Conservation (phyloP, 2,113 vertebrate genomes). For the Jacana jacana region DNA sequence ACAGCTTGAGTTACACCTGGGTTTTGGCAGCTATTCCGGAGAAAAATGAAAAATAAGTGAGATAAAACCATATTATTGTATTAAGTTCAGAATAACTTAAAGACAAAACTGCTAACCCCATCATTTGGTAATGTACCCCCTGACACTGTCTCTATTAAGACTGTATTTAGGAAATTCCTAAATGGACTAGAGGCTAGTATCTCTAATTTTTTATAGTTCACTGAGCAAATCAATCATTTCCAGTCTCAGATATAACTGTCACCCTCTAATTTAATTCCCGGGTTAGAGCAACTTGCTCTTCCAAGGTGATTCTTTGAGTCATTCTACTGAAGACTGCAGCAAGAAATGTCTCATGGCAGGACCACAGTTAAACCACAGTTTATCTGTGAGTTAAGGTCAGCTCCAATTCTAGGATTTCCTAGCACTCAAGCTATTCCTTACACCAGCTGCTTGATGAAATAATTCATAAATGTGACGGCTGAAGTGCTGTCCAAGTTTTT, state of each 20-base stretch:
- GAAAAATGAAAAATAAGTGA: background rate
- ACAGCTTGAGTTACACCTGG: background rate
- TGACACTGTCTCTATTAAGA: background rate
- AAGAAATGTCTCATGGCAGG: background rate
- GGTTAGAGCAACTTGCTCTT: background rate
- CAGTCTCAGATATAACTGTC: background rate
- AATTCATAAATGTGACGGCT: background rate
- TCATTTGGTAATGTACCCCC: background rate
- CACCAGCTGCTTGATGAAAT: background rate
- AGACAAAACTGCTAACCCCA: background rate
- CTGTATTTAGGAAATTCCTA: background rate
- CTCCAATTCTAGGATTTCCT: background rate
- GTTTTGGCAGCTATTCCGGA: background rate
- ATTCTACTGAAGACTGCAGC: background rate
- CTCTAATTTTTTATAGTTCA: background rate
- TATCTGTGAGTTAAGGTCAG: background rate
- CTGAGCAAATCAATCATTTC: fast-evolving
- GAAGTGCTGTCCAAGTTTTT: background rate
- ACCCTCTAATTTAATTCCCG: background rate
- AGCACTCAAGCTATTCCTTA: background rate
- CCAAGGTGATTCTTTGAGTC: background rate
- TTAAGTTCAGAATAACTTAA: background rate
- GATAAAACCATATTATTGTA: background rate
- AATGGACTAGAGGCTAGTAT: background rate
- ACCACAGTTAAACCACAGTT: background rate